Evolutionary conservation across 2,888 invertebrate genomes (phyloP).

Genomic region (Cataglyphis rosenhaueri): DNA sequence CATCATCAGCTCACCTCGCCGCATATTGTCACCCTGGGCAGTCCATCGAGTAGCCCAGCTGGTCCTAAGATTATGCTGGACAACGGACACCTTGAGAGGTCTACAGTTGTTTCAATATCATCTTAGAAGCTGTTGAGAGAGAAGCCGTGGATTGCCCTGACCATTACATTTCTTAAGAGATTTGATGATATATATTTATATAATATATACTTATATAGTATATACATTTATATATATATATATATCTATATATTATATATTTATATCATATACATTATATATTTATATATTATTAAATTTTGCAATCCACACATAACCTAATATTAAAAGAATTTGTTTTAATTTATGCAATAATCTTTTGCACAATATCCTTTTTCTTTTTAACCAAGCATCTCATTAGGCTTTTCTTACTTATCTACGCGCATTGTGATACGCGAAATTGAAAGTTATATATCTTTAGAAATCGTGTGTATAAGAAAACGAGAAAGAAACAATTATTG

Average conservation of each 20-base stretch:
- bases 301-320: background rate
- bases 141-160: background rate
- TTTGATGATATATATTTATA: background rate
- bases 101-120: conserved; percentile 87
- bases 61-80: conserved; percentile 79
- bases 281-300: conserved; percentile 5
- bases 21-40: conserved; percentile 81
- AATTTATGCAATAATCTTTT: background rate
- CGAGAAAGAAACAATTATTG: background rate
- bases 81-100: conserved; percentile 86
- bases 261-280: background rate
- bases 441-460: conserved; percentile 19
- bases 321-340: background rate
- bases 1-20: conserved; percentile 81
- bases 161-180: background rate
- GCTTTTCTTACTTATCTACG: background rate
- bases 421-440: conserved; percentile 43
- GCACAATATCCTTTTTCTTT: background rate
- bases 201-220: background rate
- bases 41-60: conserved; percentile 75
- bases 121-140: conserved; percentile 66
- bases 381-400: background rate
- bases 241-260: background rate
- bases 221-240: background rate
- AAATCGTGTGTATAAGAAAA: conserved; percentile 13